Percentiles rank a stretch among this genome's conserved stretches.
These are phyloP conservation scores for Amazonetta brasiliensis DNA, from an alignment of 2,797 vertebrate genomes.

Conservation along the genomic window DNA sequence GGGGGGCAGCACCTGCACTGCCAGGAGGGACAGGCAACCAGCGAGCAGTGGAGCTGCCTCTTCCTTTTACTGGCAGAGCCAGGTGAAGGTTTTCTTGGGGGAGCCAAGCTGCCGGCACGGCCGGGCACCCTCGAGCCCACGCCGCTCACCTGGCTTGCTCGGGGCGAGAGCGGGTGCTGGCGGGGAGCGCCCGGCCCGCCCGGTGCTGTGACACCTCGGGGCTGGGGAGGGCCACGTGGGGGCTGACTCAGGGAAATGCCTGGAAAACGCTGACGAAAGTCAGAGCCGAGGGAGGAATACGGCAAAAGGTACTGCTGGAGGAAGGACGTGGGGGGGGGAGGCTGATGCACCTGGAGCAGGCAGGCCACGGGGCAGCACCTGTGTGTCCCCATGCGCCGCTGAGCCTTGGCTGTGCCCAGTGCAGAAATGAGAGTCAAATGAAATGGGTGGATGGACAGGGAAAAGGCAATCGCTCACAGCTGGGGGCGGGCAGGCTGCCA, in stretches of 20 bases:
- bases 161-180: neutral
- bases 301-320: neutral
- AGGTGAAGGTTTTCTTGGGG: no score
- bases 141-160: neutral
- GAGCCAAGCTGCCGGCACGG: neutral
- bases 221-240: neutral
- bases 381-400: neutral
- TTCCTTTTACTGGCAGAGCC: neutral
- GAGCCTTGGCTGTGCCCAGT: neutral
- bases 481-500: neutral
- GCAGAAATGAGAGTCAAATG: neutral
- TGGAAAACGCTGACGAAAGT: neutral
- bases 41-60: neutral
- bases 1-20: neutral
- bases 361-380: neutral
- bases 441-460: neutral
- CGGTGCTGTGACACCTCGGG: neutral
- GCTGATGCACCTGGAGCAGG: neutral
- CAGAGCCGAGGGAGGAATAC: neutral
- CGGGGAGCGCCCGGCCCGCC: neutral
- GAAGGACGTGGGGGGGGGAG: neutral
- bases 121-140: neutral
- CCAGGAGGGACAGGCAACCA: neutral
- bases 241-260: neutral
- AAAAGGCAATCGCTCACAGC: neutral